Evolutionary conservation across 1,140 invertebrate species (phyloP).

Genomic region (Helicoverpa zea): DNA sequence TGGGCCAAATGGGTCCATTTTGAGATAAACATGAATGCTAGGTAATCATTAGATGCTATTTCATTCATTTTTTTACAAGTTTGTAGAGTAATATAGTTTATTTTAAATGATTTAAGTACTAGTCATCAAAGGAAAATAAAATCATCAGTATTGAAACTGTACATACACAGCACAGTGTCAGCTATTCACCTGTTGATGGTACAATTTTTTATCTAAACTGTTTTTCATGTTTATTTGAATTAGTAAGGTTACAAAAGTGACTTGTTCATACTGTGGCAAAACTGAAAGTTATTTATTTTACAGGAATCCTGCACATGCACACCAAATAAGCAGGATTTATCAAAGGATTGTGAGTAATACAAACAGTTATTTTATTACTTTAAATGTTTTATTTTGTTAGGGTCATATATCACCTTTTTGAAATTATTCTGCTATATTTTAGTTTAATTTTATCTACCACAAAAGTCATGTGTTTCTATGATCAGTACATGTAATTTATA

Average conservation of each 20-base stretch:
- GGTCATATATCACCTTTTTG: too few species aligned
- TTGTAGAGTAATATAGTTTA: too few species aligned
- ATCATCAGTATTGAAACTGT: too few species aligned
- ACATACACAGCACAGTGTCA: too few species aligned
- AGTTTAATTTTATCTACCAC: too few species aligned
- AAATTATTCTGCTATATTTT: too few species aligned
- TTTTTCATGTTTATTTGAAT: too few species aligned
- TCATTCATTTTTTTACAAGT: too few species aligned
- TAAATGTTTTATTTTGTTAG: background rate
- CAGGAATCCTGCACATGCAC: conserved; percentile 58
- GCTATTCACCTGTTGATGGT: too few species aligned
- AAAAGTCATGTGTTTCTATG: background rate
- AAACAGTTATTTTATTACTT: background rate
- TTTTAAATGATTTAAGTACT: too few species aligned
- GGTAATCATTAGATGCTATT: background rate
- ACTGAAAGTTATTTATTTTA: conserved; percentile 2
- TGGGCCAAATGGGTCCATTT: conserved; percentile 13
- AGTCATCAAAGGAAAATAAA: too few species aligned
- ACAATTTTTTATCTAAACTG: too few species aligned
- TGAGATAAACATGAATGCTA: conserved; percentile 29
- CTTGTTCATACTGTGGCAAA: background rate
- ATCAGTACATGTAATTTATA: background rate
- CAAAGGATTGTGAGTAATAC: conserved; percentile 46
- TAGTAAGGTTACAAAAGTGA: background rate
- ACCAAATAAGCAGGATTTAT: conserved; percentile 32